Base-by-base conservation (phyloP, 1,140 invertebrate species). In the Lysiphlebus fabarum region DNA sequence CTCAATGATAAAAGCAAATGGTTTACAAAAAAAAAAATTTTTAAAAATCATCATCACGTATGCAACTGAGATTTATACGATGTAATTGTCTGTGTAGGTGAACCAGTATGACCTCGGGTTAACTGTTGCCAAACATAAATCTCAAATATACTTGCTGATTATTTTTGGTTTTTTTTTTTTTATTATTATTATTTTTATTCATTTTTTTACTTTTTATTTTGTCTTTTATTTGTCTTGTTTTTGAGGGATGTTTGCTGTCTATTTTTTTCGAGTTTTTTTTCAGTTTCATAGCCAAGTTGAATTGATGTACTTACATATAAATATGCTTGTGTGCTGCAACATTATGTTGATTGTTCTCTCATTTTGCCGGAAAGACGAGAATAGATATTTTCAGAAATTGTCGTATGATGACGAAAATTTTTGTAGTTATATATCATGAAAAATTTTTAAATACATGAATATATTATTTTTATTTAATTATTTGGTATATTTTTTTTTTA, bases 51-150 rank as follows among this genome's bases (percentile, higher is more conserved):
- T 41, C 37, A 17, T 55, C 33, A 44, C 53, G 33, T 36, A 55
- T 17, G 26, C 14, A n/a, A 41, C 53, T 33, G 33, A 53, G 12
- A 8, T 11, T 14, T 37, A 53, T 37, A 36, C 12, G 49, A 40
- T 37, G 49, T 51, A n/a, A 51, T 37, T 9, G 34, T 36, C 49
- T 51, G 49, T 26, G 49, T 36, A 51, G 12, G 49, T 37, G 34
- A 38, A 51, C 49, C 49, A 36, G 49, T 51, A 26, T 26, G 34
- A 42, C 40, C 41, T n/a, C 36, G 47, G n/a, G 48, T 37, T 34
- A 48, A 47, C 56, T 38, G 56, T 40, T 47, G 56, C 47, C 47
- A 41, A 57, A 49, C 56, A 58, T 58, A 49, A 58, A 58, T 58
- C 56, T 55, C 43, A 45, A 9, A 11, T 34, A 33, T 51, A 51